These are phyloP conservation scores for Drosophila chauvacae DNA, from an alignment of 1,140 invertebrate species.

Conservation along the genomic window DNA sequence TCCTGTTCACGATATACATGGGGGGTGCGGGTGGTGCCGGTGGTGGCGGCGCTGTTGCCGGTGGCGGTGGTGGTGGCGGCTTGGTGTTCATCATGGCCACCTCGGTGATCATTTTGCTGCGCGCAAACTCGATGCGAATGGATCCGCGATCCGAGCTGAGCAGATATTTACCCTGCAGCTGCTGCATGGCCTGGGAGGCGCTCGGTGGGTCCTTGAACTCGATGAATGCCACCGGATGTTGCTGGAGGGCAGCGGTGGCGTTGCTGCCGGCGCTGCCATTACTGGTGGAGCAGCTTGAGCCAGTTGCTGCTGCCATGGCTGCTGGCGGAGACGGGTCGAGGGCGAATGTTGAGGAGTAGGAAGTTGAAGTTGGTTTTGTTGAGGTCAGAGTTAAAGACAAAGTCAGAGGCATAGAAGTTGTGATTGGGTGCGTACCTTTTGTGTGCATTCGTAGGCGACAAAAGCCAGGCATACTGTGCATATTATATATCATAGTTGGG, in stretches of 20 bases:
- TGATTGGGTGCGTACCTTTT: conserved; percentile 90
- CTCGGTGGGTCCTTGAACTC: conserved; percentile 96
- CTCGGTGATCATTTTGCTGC: conserved; percentile 94
- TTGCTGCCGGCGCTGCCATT: conserved; percentile 16
- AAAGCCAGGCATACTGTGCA: conserved; percentile 97
- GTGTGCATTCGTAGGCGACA: conserved; percentile 98
- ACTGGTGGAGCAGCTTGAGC: conserved; percentile 51
- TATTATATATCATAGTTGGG: conserved; percentile 61
- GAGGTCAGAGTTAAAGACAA: conserved; percentile 75
- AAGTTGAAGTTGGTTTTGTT: conserved; percentile 71
- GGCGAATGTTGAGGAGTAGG: conserved; percentile 51
- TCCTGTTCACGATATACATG: conserved; percentile 68
- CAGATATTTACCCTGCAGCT: conserved; percentile 96
- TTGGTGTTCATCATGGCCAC: conserved; percentile 52
- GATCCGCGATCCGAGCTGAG: conserved; percentile 97
- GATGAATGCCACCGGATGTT: conserved; percentile 94
- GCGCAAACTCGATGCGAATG: conserved; percentile 99
- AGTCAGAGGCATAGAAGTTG: conserved; percentile 82
- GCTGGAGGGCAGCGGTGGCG: conserved; percentile 36
- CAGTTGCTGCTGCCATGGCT: conserved; percentile 49
- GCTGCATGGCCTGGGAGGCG: conserved; percentile 95
- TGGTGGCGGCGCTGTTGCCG: conserved; percentile 22
- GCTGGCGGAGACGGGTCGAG: conserved; percentile 16
- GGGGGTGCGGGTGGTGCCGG: conserved; percentile 13
- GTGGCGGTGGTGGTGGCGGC: conserved; percentile 26